Percentiles rank a stretch among this genome's conserved stretches.
Evolutionary conservation across 2,797 vertebrate genomes (phyloP).

Genomic region (Lagodon rhomboides): DNA sequence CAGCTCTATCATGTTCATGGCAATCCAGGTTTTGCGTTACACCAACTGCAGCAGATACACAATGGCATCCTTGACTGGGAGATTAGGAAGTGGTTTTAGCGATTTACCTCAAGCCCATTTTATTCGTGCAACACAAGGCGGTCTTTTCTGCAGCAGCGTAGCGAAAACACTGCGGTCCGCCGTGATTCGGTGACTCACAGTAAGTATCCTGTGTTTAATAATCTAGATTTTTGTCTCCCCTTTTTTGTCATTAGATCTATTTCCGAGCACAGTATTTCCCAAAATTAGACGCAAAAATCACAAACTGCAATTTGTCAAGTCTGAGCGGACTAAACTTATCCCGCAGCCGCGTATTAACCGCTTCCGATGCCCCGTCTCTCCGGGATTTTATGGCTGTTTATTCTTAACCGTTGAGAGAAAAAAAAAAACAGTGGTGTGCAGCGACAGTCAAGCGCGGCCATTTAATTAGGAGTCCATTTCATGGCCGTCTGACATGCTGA

Average conservation of each 20-base stretch:
- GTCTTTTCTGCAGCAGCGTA: constrained; percentile 37
- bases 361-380: constrained; percentile 23
- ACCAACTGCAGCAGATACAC: constrained; percentile 64
- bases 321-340: constrained; percentile 22
- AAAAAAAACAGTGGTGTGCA: constrained; percentile 48
- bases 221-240: background rate
- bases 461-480: constrained; percentile 73
- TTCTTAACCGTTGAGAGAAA: constrained; percentile 51
- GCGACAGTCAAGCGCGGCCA: constrained; percentile 53
- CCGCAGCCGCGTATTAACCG: constrained; percentile 31
- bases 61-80: constrained; percentile 65
- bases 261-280: background rate
- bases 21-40: constrained; percentile 67
- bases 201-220: constrained; percentile 8
- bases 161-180: constrained; percentile 40
- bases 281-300: constrained; percentile 19
- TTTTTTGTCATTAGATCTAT: background rate
- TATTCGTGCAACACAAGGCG: constrained; percentile 43
- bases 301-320: constrained; percentile 1
- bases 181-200: constrained; percentile 36
- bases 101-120: constrained; percentile 59
- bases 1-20: constrained; percentile 49
- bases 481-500: constrained; percentile 69
- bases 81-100: constrained; percentile 64
- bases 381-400: constrained; percentile 47